phyloP scores from a whole-genome alignment of 1,140 invertebrate species.

The Chrysopa pallens region DNA sequence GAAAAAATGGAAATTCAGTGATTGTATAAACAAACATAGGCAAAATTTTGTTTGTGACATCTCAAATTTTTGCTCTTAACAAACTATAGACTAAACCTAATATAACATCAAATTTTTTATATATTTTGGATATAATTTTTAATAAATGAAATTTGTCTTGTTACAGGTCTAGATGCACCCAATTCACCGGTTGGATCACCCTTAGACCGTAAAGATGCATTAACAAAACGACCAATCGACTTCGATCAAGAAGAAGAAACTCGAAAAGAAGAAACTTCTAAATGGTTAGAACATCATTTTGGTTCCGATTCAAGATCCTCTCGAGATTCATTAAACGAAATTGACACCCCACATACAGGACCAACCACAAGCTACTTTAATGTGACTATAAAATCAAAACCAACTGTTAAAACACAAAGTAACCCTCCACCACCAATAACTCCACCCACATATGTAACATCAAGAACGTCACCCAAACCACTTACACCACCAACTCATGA shows the following conservation, averaged over 20 bases:
- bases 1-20: too few relatives aligned
- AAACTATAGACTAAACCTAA: too few relatives aligned
- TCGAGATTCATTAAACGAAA: slow-evolving; percentile 38
- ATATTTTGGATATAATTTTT: too few relatives aligned
- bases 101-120: too few relatives aligned
- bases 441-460: slow-evolving; percentile 17
- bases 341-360: slow-evolving; percentile 16
- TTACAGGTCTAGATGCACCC: slow-evolving; percentile 15
- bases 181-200: slow-evolving; percentile 15
- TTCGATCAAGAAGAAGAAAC: slow-evolving; percentile 77
- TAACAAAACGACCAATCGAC: slow-evolving; percentile 60
- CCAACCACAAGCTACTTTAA: slow-evolving; percentile 55
- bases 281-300: slow-evolving; percentile 78
- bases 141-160: too few relatives aligned
- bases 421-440: slow-evolving; percentile 21
- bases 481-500: slow-evolving; percentile 14
- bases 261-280: slow-evolving; percentile 70
- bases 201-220: slow-evolving; percentile 53
- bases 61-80: too few relatives aligned
- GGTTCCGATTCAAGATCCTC: slow-evolving; percentile 68
- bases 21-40: too few relatives aligned
- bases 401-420: slow-evolving; percentile 18
- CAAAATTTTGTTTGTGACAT: too few relatives aligned
- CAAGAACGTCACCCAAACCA: slow-evolving; percentile 24
- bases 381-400: slow-evolving; percentile 55